Percentiles rank a stretch among this genome's conserved stretches.
Evolutionary conservation across 2,113 vertebrate species (phyloP).

Genomic region (Sterna hirundo): DNA sequence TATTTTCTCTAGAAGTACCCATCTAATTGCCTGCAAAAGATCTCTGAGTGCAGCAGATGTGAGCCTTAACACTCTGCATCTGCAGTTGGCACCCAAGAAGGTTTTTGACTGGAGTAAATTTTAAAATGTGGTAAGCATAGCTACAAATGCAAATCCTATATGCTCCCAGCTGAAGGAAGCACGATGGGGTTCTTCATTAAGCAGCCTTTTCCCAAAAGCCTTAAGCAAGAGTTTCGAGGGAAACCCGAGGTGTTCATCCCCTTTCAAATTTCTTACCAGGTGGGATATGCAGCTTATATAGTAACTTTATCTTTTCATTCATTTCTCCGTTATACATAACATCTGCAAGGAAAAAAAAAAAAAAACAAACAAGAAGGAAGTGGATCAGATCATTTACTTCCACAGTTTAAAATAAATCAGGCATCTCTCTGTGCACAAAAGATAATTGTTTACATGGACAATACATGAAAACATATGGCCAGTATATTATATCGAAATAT

Average conservation of each 20-base stretch:
- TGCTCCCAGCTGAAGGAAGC: not conserved
- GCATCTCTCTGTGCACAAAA: not conserved
- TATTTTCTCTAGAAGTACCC: not conserved
- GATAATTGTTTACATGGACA: not conserved
- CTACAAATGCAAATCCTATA: not conserved
- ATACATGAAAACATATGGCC: not conserved
- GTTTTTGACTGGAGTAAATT: not conserved
- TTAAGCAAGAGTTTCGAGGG: not conserved
- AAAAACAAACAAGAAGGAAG: not conserved
- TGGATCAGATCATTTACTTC: not conserved
- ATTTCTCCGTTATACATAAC: conserved; percentile 92
- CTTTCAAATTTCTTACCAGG: conserved; percentile 80
- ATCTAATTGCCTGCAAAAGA: not conserved
- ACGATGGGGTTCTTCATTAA: not conserved
- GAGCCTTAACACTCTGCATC: not conserved
- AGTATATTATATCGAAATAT: not conserved
- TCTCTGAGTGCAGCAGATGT: not conserved
- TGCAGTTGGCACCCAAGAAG: not conserved
- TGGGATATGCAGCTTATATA: conserved; percentile 92
- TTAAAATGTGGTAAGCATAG: not conserved
- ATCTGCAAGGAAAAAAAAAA: conserved; percentile 72
- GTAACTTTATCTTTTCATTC: conserved; percentile 90
- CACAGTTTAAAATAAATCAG: not conserved
- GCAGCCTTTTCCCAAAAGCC: not conserved
- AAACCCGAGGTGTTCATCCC: not conserved